Percentiles rank a stretch among this genome's conserved stretches.
Evolutionary conservation across 2,888 invertebrate species (phyloP).

Genomic region (Ormyrus labotus): DNA sequence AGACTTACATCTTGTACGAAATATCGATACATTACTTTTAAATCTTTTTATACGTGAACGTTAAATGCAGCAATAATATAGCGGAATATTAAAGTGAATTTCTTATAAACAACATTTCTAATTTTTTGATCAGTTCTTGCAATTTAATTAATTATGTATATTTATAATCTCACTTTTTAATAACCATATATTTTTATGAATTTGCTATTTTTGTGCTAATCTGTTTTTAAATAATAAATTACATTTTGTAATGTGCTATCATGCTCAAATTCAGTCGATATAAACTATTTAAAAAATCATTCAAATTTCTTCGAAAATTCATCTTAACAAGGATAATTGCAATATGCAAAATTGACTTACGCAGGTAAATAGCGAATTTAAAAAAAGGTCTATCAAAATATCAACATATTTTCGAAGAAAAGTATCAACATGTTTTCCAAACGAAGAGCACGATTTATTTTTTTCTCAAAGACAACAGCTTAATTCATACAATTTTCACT

Average conservation of each 20-base stretch:
- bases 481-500: conserved; percentile 12
- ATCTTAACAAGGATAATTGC: neutral
- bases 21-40: conserved; percentile 48
- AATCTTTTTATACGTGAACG: conserved; percentile 45
- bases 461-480: conserved; percentile 21
- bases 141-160: conserved; percentile 14
- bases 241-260: conserved; percentile 27
- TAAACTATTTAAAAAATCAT: conserved; percentile 4
- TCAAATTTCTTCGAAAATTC: conserved; percentile 20
- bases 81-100: conserved; percentile 49
- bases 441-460: neutral
- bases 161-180: conserved; percentile 29
- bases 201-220: conserved; percentile 41
- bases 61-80: conserved; percentile 56
- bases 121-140: conserved; percentile 35
- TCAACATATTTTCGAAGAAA: conserved; percentile 17
- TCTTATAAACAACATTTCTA: conserved; percentile 46
- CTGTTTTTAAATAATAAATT: conserved; percentile 15
- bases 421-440: neutral
- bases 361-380: neutral
- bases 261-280: conserved; percentile 10
- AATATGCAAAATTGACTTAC: neutral
- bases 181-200: conserved; percentile 29
- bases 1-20: conserved; percentile 43
- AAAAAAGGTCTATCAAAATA: conserved; percentile 18